Base-by-base conservation (phyloP, 2,797 vertebrate genomes). In the Lepilemur septentrionalis region DNA sequence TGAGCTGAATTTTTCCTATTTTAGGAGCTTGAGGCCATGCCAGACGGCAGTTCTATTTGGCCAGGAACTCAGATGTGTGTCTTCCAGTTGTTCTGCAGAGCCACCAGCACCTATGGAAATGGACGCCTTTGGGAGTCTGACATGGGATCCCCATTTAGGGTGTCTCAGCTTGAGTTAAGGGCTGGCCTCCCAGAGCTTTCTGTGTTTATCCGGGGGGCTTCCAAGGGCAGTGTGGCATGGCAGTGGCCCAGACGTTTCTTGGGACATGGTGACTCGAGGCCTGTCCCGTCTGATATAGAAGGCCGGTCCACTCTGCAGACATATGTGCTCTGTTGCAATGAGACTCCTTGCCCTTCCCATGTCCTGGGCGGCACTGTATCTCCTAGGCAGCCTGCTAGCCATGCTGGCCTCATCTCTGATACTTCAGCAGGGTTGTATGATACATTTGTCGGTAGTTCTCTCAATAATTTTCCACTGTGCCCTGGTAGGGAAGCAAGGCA, bases 311-410 rank as follows among this genome's bases (percentile, higher is more conserved):
- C 13, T 23, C 20, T 10, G 23, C 41, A 48, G 22, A 72, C 0
- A 15, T 8, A 65, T 65, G 32, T 5, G 12, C 25, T 43, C 65
- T 75, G n/a, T 20, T 67, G 14, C 17, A 23, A 13, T 48, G 10
- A 67, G 41, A 41, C 73, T 38, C 7, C 35, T 38, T 17, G 22
- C 8, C n/a, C 25, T 78, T 67, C 55, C 48, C 3, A 6, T 10
- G 55, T 50, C n/a, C 11, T 0, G 1, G 52, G 20, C 0, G 0
- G 6, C 4, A 3, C 2, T 0, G 55, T 30, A 5, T 41, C 6
- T 76, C 55, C 70, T 7, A 32, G 12, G 46, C 69, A 43, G 28
- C 30, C 35, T 50, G 50, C 14, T 41, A 50, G 17, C 28, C 11
- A 18, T 1, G 4, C 14, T 12, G 8, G 67, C 4, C 14, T 70